A percentile compares a stretch with the other conserved stretches of the same genome.
phyloP scores from a whole-genome alignment of 2,113 vertebrate genomes.

The Oreochromis aureus region DNA sequence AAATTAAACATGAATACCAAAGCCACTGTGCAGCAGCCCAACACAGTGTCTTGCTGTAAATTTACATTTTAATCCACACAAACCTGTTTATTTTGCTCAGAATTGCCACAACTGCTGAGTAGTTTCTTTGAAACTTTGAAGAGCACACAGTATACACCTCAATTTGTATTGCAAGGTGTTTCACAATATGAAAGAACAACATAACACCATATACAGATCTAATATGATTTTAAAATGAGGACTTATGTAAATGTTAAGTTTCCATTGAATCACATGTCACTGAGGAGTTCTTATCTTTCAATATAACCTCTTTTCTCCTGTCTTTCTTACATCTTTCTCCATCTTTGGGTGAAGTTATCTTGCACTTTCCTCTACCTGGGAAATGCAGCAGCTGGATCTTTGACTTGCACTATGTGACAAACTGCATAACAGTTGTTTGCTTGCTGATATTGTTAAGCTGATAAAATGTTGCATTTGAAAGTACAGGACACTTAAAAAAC shows the following conservation, averaged over 20 bases:
- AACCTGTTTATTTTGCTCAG: neutral
- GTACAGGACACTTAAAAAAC: neutral
- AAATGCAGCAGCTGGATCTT: neutral
- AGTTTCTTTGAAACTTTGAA: neutral
- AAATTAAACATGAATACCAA: neutral
- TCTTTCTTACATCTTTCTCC: neutral
- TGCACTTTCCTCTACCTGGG: neutral
- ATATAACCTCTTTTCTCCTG: neutral
- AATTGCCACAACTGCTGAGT: neutral
- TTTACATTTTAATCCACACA: neutral
- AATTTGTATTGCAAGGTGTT: neutral
- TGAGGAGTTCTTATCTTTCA: neutral
- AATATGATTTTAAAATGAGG: neutral
- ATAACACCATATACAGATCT: neutral
- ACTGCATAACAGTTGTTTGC: neutral
- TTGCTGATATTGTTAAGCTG: neutral
- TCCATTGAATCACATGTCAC: neutral
- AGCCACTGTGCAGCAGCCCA: neutral
- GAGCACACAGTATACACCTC: neutral
- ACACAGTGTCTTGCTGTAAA: neutral
- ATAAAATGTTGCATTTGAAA: neutral
- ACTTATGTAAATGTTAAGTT: neutral
- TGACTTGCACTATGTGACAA: neutral
- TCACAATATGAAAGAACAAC: neutral
- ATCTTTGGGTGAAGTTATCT: neutral